A percentile compares a stretch with the other conserved stretches of the same genome.
Evolutionary conservation across 2,113 vertebrate species (phyloP).

Genomic region (Smithornis capensis): DNA sequence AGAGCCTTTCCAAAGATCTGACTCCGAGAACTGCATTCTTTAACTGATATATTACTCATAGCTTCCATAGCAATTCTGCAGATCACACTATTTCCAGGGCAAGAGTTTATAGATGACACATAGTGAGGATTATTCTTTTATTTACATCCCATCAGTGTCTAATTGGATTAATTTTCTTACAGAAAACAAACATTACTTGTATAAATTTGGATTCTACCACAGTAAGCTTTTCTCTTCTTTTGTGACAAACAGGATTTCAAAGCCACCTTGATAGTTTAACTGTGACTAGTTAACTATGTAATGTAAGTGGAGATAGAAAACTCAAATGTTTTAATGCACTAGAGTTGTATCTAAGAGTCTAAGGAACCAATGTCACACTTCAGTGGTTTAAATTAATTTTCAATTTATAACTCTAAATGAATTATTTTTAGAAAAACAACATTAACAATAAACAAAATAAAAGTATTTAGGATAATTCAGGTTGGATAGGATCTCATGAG

Average conservation of each 20-base stretch:
- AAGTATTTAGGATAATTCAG: neutral
- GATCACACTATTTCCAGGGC: neutral
- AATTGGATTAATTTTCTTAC: neutral
- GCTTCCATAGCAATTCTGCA: neutral
- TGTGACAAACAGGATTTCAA: neutral
- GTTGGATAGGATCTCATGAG: neutral
- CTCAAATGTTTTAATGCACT: neutral
- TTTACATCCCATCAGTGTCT: neutral
- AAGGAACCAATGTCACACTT: neutral
- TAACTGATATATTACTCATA: neutral
- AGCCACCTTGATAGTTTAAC: neutral
- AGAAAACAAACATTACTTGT: neutral
- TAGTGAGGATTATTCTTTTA: neutral
- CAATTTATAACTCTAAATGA: neutral
- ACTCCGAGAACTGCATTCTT: neutral
- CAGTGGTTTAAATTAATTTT: neutral
- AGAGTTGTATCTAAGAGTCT: neutral
- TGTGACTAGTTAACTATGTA: neutral
- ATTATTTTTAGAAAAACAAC: neutral
- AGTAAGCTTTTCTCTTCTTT: neutral
- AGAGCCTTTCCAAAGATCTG: neutral
- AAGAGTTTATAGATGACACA: neutral
- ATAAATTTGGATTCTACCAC: neutral
- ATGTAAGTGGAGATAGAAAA: neutral
- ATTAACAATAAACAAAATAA: neutral